Evolutionary conservation across 2,797 vertebrate genomes (phyloP).

Genomic region (Gadopsis bispinosus): DNA sequence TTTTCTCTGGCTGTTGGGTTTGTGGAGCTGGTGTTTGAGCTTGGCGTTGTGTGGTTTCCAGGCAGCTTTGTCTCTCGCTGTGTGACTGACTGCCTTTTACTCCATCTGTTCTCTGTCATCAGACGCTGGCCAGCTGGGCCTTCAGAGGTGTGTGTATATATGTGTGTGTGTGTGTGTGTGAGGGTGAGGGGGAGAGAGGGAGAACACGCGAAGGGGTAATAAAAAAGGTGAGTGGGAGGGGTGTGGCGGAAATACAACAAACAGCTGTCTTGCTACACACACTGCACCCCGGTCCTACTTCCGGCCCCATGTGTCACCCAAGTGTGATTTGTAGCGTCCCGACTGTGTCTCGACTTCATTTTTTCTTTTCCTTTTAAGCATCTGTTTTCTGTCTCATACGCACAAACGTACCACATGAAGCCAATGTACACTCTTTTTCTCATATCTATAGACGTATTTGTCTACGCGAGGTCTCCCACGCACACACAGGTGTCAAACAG

Average conservation of each 20-base stretch:
- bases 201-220: slow-evolving; percentile 58
- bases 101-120: slow-evolving; percentile 84
- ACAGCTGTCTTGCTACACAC: slow-evolving; percentile 80
- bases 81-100: slow-evolving; percentile 53
- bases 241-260: slow-evolving; percentile 69
- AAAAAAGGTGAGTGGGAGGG: slow-evolving; percentile 77
- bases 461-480: slow-evolving; percentile 35
- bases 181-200: neutral
- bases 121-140: slow-evolving; percentile 80
- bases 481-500: slow-evolving; percentile 38
- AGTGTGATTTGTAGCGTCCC: slow-evolving; percentile 78
- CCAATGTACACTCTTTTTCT: slow-evolving; percentile 10
- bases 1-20: neutral
- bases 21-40: slow-evolving; percentile 38
- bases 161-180: slow-evolving; percentile 26
- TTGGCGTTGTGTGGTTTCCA: slow-evolving; percentile 39
- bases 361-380: slow-evolving; percentile 10
- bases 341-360: slow-evolving; percentile 63
- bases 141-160: slow-evolving; percentile 27
- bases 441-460: slow-evolving; percentile 25
- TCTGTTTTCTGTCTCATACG: slow-evolving; percentile 39
- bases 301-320: slow-evolving; percentile 60
- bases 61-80: slow-evolving; percentile 53
- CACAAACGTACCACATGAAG: slow-evolving; percentile 22
- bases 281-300: slow-evolving; percentile 53